These are phyloP conservation scores for Bombus huntii DNA, from an alignment of 1,140 invertebrate species.

Conservation along the genomic window DNA sequence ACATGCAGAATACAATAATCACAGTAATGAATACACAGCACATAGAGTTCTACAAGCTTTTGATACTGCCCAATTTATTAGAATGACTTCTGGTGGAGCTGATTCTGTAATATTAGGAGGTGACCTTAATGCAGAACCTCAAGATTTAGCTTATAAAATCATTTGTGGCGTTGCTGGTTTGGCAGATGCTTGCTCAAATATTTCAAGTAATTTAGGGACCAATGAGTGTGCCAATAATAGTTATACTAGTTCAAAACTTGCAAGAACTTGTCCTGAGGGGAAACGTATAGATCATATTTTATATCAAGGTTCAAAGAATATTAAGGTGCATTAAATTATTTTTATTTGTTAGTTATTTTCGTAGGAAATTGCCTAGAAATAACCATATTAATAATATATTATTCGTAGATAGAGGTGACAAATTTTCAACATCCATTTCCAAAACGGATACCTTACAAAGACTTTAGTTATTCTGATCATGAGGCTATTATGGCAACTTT, in stretches of 20 bases:
- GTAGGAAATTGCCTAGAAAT: not conserved
- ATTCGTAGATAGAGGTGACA: slow-evolving; percentile 84
- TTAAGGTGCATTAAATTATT: slow-evolving; percentile 78
- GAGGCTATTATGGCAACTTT: slow-evolving; percentile 91
- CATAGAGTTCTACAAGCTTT: slow-evolving; percentile 96
- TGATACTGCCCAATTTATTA: slow-evolving; percentile 96
- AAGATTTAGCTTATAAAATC: slow-evolving; percentile 91
- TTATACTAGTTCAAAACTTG: slow-evolving; percentile 86
- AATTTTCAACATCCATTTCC: slow-evolving; percentile 89
- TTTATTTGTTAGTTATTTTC: slow-evolving; percentile 23
- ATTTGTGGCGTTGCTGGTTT: slow-evolving; percentile 83
- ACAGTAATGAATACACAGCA: slow-evolving; percentile 94
- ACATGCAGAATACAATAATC: slow-evolving; percentile 96
- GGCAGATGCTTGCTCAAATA: slow-evolving; percentile 75
- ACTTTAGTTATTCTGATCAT: slow-evolving; percentile 95
- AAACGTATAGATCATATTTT: slow-evolving; percentile 96
- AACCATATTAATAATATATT: not conserved
- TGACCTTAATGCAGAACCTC: slow-evolving; percentile 95
- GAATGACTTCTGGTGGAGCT: slow-evolving; percentile 89
- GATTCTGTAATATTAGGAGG: slow-evolving; percentile 94
- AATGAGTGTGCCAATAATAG: slow-evolving; percentile 92
- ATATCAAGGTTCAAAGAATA: slow-evolving; percentile 84
- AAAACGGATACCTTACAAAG: slow-evolving; percentile 86
- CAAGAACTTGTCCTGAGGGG: slow-evolving; percentile 86
- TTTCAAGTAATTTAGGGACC: slow-evolving; percentile 84